A percentile compares a stretch with the other conserved stretches of the same genome.
phyloP scores from a whole-genome alignment of 2,797 vertebrate genomes.

The Takifugu rubripes region DNA sequence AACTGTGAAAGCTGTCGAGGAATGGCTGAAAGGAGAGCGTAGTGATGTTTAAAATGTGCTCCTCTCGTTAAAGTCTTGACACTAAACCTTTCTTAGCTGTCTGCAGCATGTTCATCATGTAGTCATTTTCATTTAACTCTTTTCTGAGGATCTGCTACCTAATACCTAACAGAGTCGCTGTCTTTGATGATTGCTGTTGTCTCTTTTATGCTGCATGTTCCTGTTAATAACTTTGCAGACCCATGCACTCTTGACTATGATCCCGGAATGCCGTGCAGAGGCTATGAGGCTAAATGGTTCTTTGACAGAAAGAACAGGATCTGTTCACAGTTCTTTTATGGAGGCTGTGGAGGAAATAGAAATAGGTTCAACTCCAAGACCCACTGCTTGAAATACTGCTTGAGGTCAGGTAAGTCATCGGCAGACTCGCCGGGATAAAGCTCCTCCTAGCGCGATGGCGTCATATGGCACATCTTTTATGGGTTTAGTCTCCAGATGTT shows the following conservation, averaged over 20 bases:
- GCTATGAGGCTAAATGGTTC: slow-evolving; percentile 87
- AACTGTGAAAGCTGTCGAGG: not conserved
- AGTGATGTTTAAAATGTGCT: too few species aligned
- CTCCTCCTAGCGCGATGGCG: slow-evolving; percentile 5
- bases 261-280: slow-evolving; percentile 82
- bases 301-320: slow-evolving; percentile 84
- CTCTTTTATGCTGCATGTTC: slow-evolving; percentile 60
- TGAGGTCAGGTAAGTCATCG: slow-evolving; percentile 76
- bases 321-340: slow-evolving; percentile 86
- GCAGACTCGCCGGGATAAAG: slow-evolving; percentile 3
- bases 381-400: slow-evolving; percentile 78
- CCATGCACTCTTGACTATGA: slow-evolving; percentile 86
- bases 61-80: too few species aligned
- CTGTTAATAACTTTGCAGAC: slow-evolving; percentile 79
- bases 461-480: not conserved
- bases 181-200: not conserved
- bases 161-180: too few species aligned
- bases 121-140: too few species aligned
- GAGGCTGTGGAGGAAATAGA: slow-evolving; percentile 84
- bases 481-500: too few species aligned
- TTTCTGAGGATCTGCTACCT: too few species aligned
- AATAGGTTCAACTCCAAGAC: slow-evolving; percentile 85
- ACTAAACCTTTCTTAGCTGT: too few species aligned
- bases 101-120: too few species aligned
- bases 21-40: slow-evolving; percentile 6